These are phyloP conservation scores for Pygoscelis antarcticus DNA, from an alignment of 2,113 vertebrate genomes.

Conservation along the genomic window DNA sequence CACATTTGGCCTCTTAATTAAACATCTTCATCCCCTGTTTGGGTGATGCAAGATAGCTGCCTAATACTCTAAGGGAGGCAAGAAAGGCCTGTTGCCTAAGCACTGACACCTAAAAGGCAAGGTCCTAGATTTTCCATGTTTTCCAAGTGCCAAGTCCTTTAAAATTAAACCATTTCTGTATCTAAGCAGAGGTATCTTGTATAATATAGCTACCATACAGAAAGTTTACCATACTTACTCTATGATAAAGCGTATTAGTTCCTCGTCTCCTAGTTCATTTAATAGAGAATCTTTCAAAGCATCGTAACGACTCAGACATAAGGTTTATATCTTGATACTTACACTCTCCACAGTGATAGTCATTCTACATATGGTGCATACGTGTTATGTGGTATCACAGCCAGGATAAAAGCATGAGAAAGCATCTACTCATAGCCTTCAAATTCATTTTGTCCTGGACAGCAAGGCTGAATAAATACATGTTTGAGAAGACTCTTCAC, in stretches of 20 bases:
- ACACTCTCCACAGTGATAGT: too few species aligned
- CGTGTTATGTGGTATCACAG: accelerated
- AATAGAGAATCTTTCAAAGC: background rate
- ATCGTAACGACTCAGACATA: accelerated
- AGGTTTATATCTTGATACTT: background rate
- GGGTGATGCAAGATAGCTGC: background rate
- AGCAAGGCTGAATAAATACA: accelerated
- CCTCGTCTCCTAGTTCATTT: background rate
- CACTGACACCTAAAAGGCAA: background rate
- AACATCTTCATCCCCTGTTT: background rate
- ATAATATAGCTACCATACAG: background rate
- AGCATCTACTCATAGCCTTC: accelerated
- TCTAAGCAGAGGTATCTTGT: background rate
- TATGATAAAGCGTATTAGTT: accelerated
- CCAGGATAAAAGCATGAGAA: background rate
- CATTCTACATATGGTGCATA: accelerated
- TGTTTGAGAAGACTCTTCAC: accelerated
- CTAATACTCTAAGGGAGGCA: background rate
- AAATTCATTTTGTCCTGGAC: accelerated
- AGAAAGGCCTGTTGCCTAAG: background rate
- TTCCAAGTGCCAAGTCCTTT: background rate
- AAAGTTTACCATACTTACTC: background rate
- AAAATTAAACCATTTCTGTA: background rate
- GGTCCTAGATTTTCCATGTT: accelerated
- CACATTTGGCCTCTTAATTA: background rate